These are phyloP conservation scores for Crypturellus undulatus DNA, from an alignment of 2,113 vertebrate genomes.

Conservation along the genomic window DNA sequence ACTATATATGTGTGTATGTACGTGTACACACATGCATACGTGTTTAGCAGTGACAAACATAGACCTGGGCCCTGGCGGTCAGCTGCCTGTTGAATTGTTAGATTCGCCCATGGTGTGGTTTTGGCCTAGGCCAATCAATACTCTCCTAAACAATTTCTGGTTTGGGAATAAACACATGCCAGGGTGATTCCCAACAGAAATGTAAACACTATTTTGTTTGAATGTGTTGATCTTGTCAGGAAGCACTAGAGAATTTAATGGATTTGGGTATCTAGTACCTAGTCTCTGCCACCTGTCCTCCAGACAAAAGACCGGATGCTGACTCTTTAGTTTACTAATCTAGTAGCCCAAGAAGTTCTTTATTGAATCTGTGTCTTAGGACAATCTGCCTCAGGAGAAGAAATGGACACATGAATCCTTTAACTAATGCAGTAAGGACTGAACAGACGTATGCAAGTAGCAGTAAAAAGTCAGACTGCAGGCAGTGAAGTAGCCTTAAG, in stretches of 20 bases:
- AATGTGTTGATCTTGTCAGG: neutral
- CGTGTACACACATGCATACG: neutral
- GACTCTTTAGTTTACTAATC: neutral
- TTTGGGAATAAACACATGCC: neutral
- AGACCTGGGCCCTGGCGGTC: neutral
- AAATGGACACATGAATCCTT: neutral
- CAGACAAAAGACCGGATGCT: neutral
- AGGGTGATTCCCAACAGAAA: neutral
- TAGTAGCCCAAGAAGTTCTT: neutral
- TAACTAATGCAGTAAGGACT: neutral
- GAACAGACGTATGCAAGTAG: neutral
- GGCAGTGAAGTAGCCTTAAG: neutral
- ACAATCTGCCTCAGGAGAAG: neutral
- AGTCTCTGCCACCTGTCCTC: neutral
- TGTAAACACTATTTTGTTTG: neutral
- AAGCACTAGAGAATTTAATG: neutral
- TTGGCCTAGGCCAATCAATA: neutral
- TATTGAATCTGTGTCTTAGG: neutral
- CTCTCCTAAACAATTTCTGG: neutral
- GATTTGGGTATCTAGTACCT: neutral
- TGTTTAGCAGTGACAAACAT: neutral
- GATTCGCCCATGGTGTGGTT: neutral
- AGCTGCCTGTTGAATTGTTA: neutral
- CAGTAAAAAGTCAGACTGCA: neutral
- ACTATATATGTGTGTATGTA: fast-evolving